These are phyloP conservation scores for Nautilus pompilius DNA, from an alignment of 1,140 invertebrate species.

Conservation along the genomic window DNA sequence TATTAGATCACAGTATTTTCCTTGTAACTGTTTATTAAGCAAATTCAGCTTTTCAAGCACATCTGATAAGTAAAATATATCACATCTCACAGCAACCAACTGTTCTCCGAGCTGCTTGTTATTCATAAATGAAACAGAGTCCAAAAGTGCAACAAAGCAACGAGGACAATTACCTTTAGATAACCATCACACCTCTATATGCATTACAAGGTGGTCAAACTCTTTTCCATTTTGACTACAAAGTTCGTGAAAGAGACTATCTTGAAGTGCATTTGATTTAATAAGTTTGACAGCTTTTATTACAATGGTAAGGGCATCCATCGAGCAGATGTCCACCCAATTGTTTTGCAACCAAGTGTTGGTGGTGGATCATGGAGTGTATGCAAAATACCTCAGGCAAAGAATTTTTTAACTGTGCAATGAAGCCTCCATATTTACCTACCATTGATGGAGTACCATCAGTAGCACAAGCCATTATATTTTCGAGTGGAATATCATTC, in stretches of 20 bases:
- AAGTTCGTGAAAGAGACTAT: neutral
- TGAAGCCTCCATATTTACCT: too few relatives aligned
- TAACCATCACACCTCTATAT: neutral
- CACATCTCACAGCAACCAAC: neutral
- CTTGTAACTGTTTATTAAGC: slow-evolving; percentile 1
- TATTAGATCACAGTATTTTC: neutral
- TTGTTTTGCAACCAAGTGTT: neutral
- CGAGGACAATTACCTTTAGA: neutral
- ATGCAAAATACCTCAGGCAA: neutral
- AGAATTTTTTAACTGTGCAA: neutral
- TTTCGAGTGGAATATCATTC: slow-evolving; percentile 1
- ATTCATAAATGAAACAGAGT: neutral
- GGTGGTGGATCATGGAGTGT: neutral
- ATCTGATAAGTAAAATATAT: neutral
- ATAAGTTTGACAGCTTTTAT: neutral
- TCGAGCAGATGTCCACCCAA: neutral
- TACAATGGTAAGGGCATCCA: neutral
- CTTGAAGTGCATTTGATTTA: neutral
- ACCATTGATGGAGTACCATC: neutral
- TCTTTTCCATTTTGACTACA: neutral
- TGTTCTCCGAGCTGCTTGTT: neutral
- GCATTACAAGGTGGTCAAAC: neutral
- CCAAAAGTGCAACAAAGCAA: neutral
- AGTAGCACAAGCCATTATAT: slow-evolving; percentile 2
- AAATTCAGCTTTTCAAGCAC: neutral